Evolutionary conservation across 2,797 vertebrate species (phyloP).

Genomic region (Sylvilagus floridanus): DNA sequence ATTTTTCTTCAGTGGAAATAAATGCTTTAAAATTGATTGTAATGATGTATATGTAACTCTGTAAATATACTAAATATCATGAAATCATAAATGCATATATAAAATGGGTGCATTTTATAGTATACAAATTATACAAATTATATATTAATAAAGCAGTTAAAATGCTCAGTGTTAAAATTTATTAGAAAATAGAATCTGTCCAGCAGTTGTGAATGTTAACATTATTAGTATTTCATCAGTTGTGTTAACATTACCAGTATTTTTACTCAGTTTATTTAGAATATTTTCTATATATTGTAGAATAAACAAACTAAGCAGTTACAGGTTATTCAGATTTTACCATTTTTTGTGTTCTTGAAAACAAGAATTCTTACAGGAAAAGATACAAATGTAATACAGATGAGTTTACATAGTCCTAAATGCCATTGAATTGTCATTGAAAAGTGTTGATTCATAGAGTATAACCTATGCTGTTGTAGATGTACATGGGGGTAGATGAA

Average conservation of each 20-base stretch:
- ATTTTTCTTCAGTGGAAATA: not conserved
- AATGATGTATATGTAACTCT: not conserved
- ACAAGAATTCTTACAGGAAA: not conserved
- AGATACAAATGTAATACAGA: not conserved
- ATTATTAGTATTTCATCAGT: too few relatives aligned
- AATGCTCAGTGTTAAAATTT: not conserved
- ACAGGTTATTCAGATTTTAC: not conserved
- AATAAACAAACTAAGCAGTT: not conserved
- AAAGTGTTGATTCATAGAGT: not conserved
- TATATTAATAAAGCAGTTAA: not conserved
- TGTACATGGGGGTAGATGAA: not conserved
- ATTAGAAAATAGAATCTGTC: not conserved
- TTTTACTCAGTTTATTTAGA: not conserved
- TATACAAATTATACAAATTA: not conserved
- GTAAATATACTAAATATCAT: not conserved
- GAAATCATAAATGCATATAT: not conserved
- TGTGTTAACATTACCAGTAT: not conserved
- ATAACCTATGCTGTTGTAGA: not conserved
- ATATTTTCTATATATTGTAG: not conserved
- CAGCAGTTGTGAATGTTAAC: not conserved
- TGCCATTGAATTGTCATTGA: not conserved
- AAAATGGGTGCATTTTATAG: not conserved
- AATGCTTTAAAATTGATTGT: not conserved
- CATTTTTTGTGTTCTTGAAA: not conserved
- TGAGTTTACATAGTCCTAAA: not conserved